Evolutionary conservation across 2,797 vertebrate genomes (phyloP).

Genomic region (Momotus momota): DNA sequence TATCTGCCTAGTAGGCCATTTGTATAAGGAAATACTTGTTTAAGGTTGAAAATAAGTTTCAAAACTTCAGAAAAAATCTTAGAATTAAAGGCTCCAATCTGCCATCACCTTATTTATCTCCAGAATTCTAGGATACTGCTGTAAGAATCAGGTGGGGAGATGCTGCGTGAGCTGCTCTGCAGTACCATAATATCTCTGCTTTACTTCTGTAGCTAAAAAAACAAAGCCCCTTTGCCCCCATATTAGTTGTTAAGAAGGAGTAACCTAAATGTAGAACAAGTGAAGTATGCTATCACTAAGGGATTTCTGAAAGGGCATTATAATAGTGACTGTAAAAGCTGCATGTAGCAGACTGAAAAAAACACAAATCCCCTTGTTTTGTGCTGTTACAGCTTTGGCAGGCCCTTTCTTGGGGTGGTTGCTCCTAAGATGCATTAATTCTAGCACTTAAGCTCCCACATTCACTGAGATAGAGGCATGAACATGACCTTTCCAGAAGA

Average conservation of each 20-base stretch:
- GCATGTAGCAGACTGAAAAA: background rate
- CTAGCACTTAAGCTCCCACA: background rate
- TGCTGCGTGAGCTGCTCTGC: background rate
- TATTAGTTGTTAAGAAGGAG: background rate
- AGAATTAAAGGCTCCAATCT: background rate
- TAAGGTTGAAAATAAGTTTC: background rate
- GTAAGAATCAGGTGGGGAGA: background rate
- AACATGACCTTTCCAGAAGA: constrained; percentile 26
- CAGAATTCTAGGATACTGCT: background rate
- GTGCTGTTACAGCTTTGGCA: constrained; percentile 3
- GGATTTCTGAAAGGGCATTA: constrained; percentile 21
- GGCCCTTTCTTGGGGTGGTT: background rate
- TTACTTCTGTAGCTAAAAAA: background rate
- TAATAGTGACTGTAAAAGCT: constrained; percentile 5
- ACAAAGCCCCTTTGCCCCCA: background rate
- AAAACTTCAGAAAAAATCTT: background rate
- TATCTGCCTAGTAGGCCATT: background rate
- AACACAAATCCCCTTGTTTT: constrained; percentile 15
- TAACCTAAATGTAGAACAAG: constrained; percentile 17
- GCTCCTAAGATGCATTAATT: constrained; percentile 34
- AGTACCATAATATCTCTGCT: background rate
- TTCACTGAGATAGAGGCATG: constrained; percentile 11
- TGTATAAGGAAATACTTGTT: background rate
- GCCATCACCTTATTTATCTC: background rate
- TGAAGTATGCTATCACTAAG: background rate